Evolutionary conservation across 2,888 invertebrate species (phyloP).

Genomic region (Parochlus steinenii): DNA sequence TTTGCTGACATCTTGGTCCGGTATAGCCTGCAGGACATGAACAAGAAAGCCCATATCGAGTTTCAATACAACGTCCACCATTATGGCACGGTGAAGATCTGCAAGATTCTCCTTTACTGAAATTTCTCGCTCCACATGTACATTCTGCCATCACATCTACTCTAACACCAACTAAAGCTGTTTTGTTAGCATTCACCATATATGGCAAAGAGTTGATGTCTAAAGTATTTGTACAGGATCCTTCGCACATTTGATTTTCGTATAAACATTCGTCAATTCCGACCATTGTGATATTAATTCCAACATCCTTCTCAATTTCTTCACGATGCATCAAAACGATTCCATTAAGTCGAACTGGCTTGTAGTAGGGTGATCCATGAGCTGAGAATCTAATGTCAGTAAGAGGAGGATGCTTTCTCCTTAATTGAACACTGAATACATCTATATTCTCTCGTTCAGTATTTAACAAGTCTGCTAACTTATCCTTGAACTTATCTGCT

Average conservation of each 20-base stretch:
- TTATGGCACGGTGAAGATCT: slow-evolving; percentile 84
- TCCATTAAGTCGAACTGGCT: slow-evolving; percentile 85
- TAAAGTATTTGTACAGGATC: slow-evolving; percentile 85
- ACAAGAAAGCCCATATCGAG: slow-evolving; percentile 73
- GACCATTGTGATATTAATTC: slow-evolving; percentile 92
- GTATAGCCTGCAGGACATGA: slow-evolving; percentile 84
- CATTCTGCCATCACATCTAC: slow-evolving; percentile 87
- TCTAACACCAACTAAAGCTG: slow-evolving; percentile 88
- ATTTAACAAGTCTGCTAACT: slow-evolving; percentile 69
- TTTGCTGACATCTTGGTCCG: slow-evolving; percentile 94
- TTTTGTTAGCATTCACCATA: slow-evolving; percentile 95
- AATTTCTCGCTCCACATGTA: slow-evolving; percentile 84
- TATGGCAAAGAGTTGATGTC: slow-evolving; percentile 80
- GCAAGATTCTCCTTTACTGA: slow-evolving; percentile 79
- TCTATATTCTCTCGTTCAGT: slow-evolving; percentile 83
- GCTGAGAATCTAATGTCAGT: slow-evolving; percentile 90
- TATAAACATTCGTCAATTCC: slow-evolving; percentile 93
- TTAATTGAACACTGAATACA: slow-evolving; percentile 86
- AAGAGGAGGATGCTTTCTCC: slow-evolving; percentile 70
- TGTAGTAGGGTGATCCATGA: slow-evolving; percentile 90
- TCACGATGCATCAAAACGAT: slow-evolving; percentile 84
- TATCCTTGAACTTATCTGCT: slow-evolving; percentile 75
- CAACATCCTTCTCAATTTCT: slow-evolving; percentile 87
- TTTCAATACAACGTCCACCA: slow-evolving; percentile 89
- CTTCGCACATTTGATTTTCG: slow-evolving; percentile 89